Conservation (phyloP, 2,113 vertebrate genomes). For the Lepidothrix coronata region DNA sequence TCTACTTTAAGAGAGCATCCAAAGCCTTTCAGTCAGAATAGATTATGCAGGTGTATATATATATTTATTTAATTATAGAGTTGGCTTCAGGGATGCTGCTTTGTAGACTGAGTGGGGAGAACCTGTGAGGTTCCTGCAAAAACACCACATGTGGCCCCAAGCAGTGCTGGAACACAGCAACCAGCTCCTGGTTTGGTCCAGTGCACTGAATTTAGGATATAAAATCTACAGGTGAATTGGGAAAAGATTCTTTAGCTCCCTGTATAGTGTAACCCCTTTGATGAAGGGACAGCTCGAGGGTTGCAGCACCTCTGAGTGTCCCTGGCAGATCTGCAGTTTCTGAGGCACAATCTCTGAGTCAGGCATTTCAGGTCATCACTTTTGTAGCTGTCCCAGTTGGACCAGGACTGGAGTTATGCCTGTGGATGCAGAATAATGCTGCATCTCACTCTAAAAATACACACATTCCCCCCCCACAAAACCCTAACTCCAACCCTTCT, state of each 20-base stretch:
- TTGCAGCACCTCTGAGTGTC: not conserved
- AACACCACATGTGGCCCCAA: fast-evolving
- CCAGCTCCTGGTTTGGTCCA: not conserved
- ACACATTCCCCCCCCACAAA: not conserved
- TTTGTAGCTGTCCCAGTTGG: not conserved
- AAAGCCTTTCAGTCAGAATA: not conserved
- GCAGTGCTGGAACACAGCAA: not conserved
- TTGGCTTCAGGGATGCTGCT: not conserved
- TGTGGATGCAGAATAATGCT: not conserved
- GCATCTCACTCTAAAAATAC: not conserved
- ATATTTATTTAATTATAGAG: not conserved
- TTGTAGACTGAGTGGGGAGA: not conserved
- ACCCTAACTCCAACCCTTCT: not conserved
- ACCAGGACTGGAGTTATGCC: not conserved
- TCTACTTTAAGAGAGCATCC: not conserved
- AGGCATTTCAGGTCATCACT: not conserved
- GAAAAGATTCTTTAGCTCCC: not conserved
- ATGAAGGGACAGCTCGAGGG: too few relatives aligned
- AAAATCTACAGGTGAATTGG: not conserved
- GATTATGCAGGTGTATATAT: not conserved
- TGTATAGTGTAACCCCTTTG: not conserved
- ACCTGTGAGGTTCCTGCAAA: not conserved
- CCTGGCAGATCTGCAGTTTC: not conserved
- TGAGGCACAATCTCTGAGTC: not conserved
- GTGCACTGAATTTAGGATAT: not conserved